These are phyloP conservation scores for Decapterus maruadsi DNA, from an alignment of 2,797 vertebrate species.

Conservation along the genomic window DNA sequence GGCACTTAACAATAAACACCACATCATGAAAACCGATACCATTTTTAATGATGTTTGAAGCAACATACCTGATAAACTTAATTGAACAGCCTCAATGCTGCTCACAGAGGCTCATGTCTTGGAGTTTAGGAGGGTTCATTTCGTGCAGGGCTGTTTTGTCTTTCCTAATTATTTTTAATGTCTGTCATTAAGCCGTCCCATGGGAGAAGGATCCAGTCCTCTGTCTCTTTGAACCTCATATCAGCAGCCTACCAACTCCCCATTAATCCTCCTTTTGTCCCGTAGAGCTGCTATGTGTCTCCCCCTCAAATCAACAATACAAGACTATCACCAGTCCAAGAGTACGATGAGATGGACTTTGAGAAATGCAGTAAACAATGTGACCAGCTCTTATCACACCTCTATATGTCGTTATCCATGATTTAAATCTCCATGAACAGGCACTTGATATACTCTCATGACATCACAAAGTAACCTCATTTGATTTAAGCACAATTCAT, in stretches of 20 bases:
- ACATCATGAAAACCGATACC: conserved; percentile 1
- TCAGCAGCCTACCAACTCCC: conserved; percentile 76
- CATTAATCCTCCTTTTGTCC: conserved; percentile 78
- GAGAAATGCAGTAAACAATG: conserved; percentile 35
- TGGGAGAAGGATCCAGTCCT: conserved; percentile 55
- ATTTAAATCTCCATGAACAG: conserved; percentile 17
- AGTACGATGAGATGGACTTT: conserved; percentile 61
- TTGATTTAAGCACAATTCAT: background rate
- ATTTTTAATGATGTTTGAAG: conserved; percentile 32
- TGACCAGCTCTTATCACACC: conserved; percentile 4
- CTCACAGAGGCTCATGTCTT: conserved; percentile 52
- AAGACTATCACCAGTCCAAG: conserved; percentile 61
- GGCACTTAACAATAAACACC: background rate
- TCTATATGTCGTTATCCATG: conserved; percentile 20
- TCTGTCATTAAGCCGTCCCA: conserved; percentile 78
- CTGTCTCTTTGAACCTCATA: conserved; percentile 73
- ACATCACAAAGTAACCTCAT: background rate
- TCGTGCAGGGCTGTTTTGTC: conserved; percentile 74
- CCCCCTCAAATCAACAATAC: conserved; percentile 56
- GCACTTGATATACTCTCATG: background rate
- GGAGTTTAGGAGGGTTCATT: conserved; percentile 70
- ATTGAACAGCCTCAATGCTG: conserved; percentile 49
- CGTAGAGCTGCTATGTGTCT: conserved; percentile 67
- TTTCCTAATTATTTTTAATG: conserved; percentile 84
- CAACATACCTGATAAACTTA: conserved; percentile 54